Evolutionary conservation across 1,140 invertebrate genomes (phyloP).

Genomic region (Diabrotica undecimpunctata): DNA sequence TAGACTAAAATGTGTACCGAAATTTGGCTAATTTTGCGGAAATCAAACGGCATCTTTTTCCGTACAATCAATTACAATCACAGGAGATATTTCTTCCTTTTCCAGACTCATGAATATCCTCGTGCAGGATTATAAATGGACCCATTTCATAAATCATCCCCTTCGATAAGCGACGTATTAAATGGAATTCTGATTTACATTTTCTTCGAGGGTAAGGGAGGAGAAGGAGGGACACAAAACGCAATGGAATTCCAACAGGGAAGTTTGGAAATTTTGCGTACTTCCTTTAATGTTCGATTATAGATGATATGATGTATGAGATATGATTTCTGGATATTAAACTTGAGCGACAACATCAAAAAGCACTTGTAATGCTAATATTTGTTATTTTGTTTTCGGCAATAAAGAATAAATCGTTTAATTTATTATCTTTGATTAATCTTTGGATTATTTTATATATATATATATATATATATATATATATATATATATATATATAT

Average conservation of each 20-base stretch:
- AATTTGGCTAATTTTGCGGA: constrained; percentile 5
- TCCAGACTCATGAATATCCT: constrained; percentile 14
- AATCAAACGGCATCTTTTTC: constrained; percentile 10
- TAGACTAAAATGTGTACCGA: neutral
- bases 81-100: neutral
- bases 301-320: neutral
- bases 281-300: neutral
- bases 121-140: constrained; percentile 12
- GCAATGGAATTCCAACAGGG: neutral
- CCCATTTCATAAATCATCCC: constrained; percentile 9
- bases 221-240: neutral
- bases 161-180: constrained; percentile 9
- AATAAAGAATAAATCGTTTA: no score
- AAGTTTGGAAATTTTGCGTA: neutral
- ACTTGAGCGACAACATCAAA: no score
- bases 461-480: no score
- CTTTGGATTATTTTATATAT: no score
- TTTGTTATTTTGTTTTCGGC: no score
- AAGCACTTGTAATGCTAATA: no score
- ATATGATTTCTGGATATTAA: no score
- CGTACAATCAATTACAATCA: constrained; percentile 13
- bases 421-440: no score
- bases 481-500: no score
- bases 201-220: neutral
- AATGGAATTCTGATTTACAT: constrained; percentile 7